These are phyloP conservation scores for Halictus rubicundus DNA, from an alignment of 1,140 invertebrate species.

Conservation along the genomic window DNA sequence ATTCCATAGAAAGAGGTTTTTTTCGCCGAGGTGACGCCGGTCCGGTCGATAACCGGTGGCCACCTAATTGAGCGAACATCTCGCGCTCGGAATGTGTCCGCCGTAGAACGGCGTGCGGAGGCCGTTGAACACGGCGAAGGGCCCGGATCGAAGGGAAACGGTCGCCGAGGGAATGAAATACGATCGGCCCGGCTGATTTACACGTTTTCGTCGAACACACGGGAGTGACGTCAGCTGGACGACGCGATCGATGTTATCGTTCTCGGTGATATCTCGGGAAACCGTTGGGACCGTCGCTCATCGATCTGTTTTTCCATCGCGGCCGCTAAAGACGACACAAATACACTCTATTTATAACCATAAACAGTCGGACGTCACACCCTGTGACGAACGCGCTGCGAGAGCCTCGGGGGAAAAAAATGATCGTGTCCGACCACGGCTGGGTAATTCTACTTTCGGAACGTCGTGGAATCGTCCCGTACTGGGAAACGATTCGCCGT, in stretches of 20 bases:
- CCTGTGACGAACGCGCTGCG: not conserved
- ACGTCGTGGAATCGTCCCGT: not conserved
- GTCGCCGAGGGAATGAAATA: slow-evolving; percentile 33
- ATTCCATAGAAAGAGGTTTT: too few species aligned
- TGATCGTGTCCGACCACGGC: not conserved
- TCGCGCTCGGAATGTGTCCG: too few species aligned
- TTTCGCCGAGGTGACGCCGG: not conserved
- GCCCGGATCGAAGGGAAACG: slow-evolving; percentile 13
- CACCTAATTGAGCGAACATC: slow-evolving; percentile 9
- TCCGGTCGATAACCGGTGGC: slow-evolving; percentile 1
- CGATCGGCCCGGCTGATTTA: slow-evolving; percentile 48
- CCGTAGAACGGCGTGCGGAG: not conserved
- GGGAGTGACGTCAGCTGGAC: slow-evolving; percentile 52
- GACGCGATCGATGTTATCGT: slow-evolving; percentile 61
- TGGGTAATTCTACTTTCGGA: not conserved
- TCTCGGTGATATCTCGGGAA: slow-evolving; percentile 49
- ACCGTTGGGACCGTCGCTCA: slow-evolving; percentile 32
- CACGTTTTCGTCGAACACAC: slow-evolving; percentile 35
- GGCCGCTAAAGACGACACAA: slow-evolving; percentile 35
- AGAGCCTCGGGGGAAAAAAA: not conserved
- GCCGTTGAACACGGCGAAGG: slow-evolving; percentile 14
- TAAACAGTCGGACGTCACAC: slow-evolving; percentile 5
- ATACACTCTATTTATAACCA: slow-evolving; percentile 41
- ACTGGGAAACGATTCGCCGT: too few species aligned
- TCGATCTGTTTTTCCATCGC: slow-evolving; percentile 61